Percentiles rank a stretch among this genome's conserved stretches.
Conservation (phyloP, 2,797 vertebrate genomes). For the Gephyroberyx darwinii region DNA sequence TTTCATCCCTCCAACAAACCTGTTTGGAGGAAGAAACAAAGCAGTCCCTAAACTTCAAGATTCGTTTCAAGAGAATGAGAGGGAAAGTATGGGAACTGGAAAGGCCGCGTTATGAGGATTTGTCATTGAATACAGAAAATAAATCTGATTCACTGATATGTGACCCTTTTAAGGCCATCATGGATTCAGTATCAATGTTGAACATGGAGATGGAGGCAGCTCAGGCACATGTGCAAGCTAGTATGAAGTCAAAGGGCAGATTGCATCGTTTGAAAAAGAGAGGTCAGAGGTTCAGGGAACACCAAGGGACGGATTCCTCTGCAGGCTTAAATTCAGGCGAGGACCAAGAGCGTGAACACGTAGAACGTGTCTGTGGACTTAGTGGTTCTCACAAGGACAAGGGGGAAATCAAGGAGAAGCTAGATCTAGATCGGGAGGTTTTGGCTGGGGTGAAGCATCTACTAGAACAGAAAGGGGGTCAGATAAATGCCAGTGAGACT, state of each 20-base stretch:
- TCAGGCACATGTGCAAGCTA: slow-evolving; percentile 74
- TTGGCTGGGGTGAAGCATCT: slow-evolving; percentile 4
- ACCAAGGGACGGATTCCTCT: not conserved
- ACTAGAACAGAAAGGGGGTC: slow-evolving; percentile 26
- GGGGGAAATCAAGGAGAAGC: slow-evolving; percentile 35
- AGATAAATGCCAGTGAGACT: not conserved
- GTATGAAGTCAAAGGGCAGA: slow-evolving; percentile 74
- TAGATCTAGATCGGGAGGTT: slow-evolving; percentile 17
- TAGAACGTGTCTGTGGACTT: not conserved
- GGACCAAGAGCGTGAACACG: slow-evolving; percentile 6
- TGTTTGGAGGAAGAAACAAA: slow-evolving; percentile 62
- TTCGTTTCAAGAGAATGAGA: slow-evolving; percentile 80
- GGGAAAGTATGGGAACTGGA: slow-evolving; percentile 84
- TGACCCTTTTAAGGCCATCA: slow-evolving; percentile 83
- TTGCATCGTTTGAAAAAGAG: slow-evolving; percentile 71
- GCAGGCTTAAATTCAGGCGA: slow-evolving; percentile 20
- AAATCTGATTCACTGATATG: slow-evolving; percentile 45
- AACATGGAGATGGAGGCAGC: slow-evolving; percentile 84
- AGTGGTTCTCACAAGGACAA: not conserved
- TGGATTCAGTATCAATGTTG: slow-evolving; percentile 82
- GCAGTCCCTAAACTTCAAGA: slow-evolving; percentile 75
- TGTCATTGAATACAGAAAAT: slow-evolving; percentile 59
- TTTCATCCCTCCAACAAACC: slow-evolving; percentile 25
- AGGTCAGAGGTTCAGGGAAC: slow-evolving; percentile 50
- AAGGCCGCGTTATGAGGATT: slow-evolving; percentile 46